phyloP scores from a whole-genome alignment of 2,797 vertebrate species.

The Coregonus suidteri region DNA sequence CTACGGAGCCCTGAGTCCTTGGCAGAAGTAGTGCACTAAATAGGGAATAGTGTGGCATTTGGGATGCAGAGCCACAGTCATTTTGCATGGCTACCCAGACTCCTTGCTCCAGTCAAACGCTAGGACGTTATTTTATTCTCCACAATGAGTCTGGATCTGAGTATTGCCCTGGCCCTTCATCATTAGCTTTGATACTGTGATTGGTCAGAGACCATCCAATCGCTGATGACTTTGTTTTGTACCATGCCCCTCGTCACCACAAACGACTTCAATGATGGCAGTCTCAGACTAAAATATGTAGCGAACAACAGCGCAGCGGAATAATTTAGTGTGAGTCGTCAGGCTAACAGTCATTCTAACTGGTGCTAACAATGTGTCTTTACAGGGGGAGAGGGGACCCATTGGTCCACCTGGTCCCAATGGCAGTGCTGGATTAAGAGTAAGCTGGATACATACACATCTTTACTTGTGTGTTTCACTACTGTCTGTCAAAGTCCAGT shows the following conservation, averaged over 20 bases:
- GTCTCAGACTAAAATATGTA: too few species aligned
- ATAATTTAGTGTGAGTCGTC: too few species aligned
- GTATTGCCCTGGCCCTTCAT: too few species aligned
- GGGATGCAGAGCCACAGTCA: neutral
- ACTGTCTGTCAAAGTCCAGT: too few species aligned
- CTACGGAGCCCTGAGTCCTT: neutral
- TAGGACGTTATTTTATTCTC: too few species aligned
- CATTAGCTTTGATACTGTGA: too few species aligned
- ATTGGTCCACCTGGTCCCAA: neutral
- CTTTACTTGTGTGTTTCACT: conserved; percentile 2
- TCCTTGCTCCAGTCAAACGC: neutral
- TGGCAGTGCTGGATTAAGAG: neutral
- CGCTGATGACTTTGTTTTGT: too few species aligned
- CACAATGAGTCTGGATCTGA: too few species aligned
- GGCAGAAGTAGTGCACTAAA: neutral
- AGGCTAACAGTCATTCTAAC: neutral
- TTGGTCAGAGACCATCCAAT: too few species aligned
- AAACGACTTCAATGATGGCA: too few species aligned
- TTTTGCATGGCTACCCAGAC: neutral
- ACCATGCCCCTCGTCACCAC: too few species aligned
- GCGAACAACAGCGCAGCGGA: too few species aligned
- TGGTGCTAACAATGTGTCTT: neutral
- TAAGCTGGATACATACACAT: neutral
- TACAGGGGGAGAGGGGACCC: neutral
- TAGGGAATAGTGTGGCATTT: neutral